These are phyloP conservation scores for Junonia oenone DNA, from an alignment of 2,888 invertebrate species.

Conservation along the genomic window DNA sequence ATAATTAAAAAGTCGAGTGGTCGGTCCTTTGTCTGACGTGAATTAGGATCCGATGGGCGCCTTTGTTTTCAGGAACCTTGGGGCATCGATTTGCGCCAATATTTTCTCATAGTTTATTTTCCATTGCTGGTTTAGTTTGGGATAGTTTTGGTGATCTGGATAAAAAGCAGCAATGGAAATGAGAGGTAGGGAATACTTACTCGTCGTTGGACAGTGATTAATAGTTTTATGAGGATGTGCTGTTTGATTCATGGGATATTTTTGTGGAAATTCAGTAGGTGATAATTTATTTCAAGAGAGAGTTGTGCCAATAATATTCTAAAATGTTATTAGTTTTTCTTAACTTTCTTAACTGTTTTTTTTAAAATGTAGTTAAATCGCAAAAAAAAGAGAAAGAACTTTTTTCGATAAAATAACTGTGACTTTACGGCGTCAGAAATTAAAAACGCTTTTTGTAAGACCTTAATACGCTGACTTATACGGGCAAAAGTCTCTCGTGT, in stretches of 20 bases:
- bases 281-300: too few relatives aligned
- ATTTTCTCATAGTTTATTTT: background rate
- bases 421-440: too few relatives aligned
- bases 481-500: too few relatives aligned
- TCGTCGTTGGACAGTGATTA: background rate
- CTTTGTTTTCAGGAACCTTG: background rate
- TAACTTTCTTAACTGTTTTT: too few relatives aligned
- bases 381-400: too few relatives aligned
- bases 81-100: background rate
- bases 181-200: too few relatives aligned
- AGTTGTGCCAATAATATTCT: too few relatives aligned
- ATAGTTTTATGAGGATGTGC: background rate
- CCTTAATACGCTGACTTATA: too few relatives aligned
- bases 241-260: background rate
- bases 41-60: background rate
- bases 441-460: too few relatives aligned
- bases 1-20: constrained; percentile 18
- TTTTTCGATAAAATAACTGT: too few relatives aligned
- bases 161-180: background rate
- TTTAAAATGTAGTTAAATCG: too few relatives aligned
- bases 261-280: background rate
- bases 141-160: background rate
- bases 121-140: background rate
- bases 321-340: too few relatives aligned
- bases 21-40: constrained; percentile 13